These are phyloP conservation scores for Brachyptera risi DNA, from an alignment of 2,888 invertebrate species.

Conservation along the genomic window DNA sequence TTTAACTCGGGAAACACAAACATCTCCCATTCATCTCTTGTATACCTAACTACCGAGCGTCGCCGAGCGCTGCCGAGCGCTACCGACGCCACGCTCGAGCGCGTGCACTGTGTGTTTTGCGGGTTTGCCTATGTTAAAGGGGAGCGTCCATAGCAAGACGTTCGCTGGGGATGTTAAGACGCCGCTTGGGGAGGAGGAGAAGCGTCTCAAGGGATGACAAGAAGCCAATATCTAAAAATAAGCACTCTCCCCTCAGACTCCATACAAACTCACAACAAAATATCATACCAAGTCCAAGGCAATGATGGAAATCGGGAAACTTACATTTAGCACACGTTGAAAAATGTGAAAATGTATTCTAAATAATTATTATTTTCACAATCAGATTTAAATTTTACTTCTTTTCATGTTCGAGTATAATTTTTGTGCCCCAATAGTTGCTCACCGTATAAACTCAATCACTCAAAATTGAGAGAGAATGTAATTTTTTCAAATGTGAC, in stretches of 20 bases:
- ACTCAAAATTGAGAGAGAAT: no score
- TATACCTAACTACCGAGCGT: not conserved
- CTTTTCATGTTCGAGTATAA: no score
- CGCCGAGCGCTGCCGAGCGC: constrained; percentile 9
- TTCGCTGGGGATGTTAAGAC: not conserved
- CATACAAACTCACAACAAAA: not conserved
- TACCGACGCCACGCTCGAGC: no score
- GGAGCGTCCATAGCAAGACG: constrained; percentile 24
- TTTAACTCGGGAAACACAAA: constrained; percentile 10
- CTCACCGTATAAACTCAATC: no score
- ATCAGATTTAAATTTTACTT: no score
- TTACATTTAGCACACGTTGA: no score
- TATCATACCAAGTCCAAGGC: no score
- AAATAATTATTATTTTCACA: no score
- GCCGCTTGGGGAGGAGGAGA: constrained; percentile 17
- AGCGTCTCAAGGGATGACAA: constrained; percentile 21
- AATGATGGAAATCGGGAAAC: no score
- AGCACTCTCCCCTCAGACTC: constrained; percentile 7
- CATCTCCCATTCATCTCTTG: constrained; percentile 8
- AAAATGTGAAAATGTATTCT: no score
- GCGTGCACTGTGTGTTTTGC: not conserved
- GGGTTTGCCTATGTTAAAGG: constrained; percentile 22
- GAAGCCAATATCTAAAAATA: constrained; percentile 26
- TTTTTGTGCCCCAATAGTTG: no score
- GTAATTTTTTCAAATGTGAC: no score